Percentiles rank a stretch among this genome's conserved stretches.
phyloP scores from a whole-genome alignment of 30 jellyfish, hydroid and myxozoan species.

The Pelagia noctiluca region DNA sequence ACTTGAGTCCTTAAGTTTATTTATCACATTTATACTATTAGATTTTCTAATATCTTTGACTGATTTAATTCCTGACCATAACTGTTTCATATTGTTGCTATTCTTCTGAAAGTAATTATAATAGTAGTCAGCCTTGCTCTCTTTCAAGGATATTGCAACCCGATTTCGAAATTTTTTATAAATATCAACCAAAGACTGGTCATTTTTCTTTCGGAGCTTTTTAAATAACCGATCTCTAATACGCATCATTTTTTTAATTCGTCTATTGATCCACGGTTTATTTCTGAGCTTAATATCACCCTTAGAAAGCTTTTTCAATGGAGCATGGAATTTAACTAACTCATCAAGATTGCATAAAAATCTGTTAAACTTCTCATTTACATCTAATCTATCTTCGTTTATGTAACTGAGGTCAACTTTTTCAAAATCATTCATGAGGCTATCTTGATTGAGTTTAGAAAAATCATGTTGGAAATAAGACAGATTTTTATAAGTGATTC shows the following conservation, averaged over 20 bases:
- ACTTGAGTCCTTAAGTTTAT: conserved; percentile 53
- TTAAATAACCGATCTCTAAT: conserved; percentile 54
- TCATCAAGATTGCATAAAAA: conserved; percentile 50
- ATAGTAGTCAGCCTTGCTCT: conserved; percentile 65
- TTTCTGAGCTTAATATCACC: conserved; percentile 47
- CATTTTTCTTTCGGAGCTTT: conserved; percentile 2
- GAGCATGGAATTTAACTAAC: conserved; percentile 64
- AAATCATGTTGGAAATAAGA: conserved; percentile 41
- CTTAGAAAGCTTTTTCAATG: conserved; percentile 50
- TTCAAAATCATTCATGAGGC: conserved; percentile 59
- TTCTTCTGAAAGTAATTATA: conserved; percentile 64
- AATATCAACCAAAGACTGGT: conserved; percentile 18
- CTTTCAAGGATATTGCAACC: conserved; percentile 46
- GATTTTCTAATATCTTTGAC: conserved; percentile 47
- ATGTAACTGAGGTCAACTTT: conserved; percentile 42
- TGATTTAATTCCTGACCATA: conserved; percentile 79
- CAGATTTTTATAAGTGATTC: conserved; percentile 42
- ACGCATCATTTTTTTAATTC: conserved; percentile 60
- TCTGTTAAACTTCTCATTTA: conserved; percentile 62
- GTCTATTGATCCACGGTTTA: conserved; percentile 73
- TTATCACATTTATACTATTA: conserved; percentile 61
- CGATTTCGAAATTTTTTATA: conserved; percentile 43
- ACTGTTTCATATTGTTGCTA: conserved; percentile 66
- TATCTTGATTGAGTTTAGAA: conserved; percentile 50
- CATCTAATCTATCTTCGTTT: conserved; percentile 43